A percentile compares a stretch with the other conserved stretches of the same genome.
phyloP scores from a whole-genome alignment of 1,140 invertebrate species.

The Acromyrmex heyeri region DNA sequence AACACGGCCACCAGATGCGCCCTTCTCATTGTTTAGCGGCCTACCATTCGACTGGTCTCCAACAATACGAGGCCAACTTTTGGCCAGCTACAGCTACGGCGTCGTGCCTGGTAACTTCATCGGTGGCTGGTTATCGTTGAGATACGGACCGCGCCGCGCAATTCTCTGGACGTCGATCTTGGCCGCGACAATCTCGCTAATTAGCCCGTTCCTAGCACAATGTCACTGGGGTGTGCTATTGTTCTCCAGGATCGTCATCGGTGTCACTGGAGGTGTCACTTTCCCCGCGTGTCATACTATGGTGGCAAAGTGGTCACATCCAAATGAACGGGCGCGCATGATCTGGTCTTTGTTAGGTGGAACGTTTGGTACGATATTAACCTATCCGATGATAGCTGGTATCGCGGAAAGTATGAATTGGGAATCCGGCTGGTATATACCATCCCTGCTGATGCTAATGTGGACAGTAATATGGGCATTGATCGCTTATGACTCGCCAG shows the following conservation, averaged over 20 bases:
- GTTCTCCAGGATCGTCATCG: constrained; percentile 74
- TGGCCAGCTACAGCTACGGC: constrained; percentile 88
- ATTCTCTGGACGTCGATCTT: constrained; percentile 89
- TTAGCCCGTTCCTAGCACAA: constrained; percentile 88
- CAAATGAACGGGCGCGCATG: constrained; percentile 91
- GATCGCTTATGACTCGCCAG: constrained; percentile 90
- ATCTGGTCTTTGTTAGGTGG: constrained; percentile 91
- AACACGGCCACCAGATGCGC: background rate
- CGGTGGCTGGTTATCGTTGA: constrained; percentile 90
- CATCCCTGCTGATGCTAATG: constrained; percentile 87
- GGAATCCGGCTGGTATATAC: constrained; percentile 91
- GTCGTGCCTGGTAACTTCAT: constrained; percentile 85
- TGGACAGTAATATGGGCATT: constrained; percentile 86
- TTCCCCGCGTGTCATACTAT: constrained; percentile 90
- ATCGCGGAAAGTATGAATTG: constrained; percentile 90
- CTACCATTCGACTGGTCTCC: constrained; percentile 87
- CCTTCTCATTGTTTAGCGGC: constrained; percentile 61
- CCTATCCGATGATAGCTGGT: constrained; percentile 90
- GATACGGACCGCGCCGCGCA: constrained; percentile 88
- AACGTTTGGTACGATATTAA: constrained; percentile 91
- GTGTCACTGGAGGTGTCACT: constrained; percentile 87
- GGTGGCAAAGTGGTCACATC: constrained; percentile 91
- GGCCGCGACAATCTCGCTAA: constrained; percentile 89
- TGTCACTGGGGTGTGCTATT: constrained; percentile 73
- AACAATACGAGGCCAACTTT: constrained; percentile 88